These are phyloP conservation scores for Lytechinus variegatus DNA, from an alignment of 35 echinoderm and acorn worm species.

Conservation along the genomic window DNA sequence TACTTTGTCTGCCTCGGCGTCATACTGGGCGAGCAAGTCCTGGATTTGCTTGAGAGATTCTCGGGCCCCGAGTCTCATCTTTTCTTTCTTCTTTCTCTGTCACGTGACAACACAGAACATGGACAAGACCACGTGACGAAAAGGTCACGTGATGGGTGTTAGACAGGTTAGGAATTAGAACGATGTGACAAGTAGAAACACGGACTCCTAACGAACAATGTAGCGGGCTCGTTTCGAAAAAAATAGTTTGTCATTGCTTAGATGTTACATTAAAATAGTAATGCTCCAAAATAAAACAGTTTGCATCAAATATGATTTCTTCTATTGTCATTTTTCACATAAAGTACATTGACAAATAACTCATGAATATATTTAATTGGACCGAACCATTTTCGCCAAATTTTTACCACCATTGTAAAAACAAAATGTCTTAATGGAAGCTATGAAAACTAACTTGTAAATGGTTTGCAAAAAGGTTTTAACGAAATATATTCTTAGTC, in stretches of 20 bases:
- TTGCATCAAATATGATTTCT: no score
- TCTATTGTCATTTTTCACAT: no score
- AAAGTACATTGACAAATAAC: no score
- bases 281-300: neutral
- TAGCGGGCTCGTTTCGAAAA: neutral
- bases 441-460: no score
- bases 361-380: no score
- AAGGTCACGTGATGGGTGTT: neutral
- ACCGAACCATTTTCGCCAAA: no score
- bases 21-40: neutral
- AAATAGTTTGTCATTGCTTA: neutral
- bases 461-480: no score
- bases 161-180: neutral
- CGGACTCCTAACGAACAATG: neutral
- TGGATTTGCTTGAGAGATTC: slow-evolving; percentile 1
- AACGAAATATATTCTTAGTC: no score
- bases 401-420: no score
- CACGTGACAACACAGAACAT: slow-evolving; percentile 10
- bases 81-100: slow-evolving; percentile 13
- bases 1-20: neutral
- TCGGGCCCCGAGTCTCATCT: neutral
- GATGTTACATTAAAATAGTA: neutral
- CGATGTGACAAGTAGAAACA: neutral
- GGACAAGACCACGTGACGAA: neutral
- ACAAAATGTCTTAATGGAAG: no score